These are phyloP conservation scores for Stegastes partitus DNA, from an alignment of 2,113 vertebrate genomes.

Conservation along the genomic window DNA sequence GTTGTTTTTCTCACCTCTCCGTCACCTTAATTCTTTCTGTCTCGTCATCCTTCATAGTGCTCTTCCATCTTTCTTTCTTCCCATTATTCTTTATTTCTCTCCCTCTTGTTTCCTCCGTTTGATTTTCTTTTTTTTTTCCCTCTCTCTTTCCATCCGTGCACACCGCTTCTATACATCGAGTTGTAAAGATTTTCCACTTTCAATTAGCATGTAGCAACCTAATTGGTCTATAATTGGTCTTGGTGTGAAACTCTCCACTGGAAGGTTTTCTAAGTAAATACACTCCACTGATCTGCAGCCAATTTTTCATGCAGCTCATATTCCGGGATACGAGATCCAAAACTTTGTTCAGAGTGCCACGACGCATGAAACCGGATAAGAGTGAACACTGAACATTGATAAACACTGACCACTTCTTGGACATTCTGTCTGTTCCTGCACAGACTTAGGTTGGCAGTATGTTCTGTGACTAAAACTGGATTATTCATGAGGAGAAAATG, in stretches of 20 bases:
- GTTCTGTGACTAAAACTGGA: not conserved
- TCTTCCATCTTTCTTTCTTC: not conserved
- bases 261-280: constrained; percentile 20
- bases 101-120: no score
- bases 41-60: not conserved
- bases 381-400: not conserved
- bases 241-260: constrained; percentile 21
- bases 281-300: constrained; percentile 48
- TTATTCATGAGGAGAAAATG: not conserved
- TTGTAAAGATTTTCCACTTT: constrained; percentile 2
- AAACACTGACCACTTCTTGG: constrained; percentile 8
- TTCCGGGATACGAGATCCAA: constrained; percentile 19
- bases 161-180: not conserved
- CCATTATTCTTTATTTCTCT: not conserved
- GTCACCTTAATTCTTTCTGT: no score
- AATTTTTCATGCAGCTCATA: constrained; percentile 13
- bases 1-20: not conserved
- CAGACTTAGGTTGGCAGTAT: not conserved
- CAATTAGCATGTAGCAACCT: not conserved
- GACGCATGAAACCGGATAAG: not conserved
- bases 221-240: constrained; percentile 22
- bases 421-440: not conserved
- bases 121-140: not conserved
- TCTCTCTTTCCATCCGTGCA: not conserved
- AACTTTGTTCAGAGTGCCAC: constrained; percentile 26